Conservation (phyloP, 2,888 invertebrate species). For the Unio delphinus region DNA sequence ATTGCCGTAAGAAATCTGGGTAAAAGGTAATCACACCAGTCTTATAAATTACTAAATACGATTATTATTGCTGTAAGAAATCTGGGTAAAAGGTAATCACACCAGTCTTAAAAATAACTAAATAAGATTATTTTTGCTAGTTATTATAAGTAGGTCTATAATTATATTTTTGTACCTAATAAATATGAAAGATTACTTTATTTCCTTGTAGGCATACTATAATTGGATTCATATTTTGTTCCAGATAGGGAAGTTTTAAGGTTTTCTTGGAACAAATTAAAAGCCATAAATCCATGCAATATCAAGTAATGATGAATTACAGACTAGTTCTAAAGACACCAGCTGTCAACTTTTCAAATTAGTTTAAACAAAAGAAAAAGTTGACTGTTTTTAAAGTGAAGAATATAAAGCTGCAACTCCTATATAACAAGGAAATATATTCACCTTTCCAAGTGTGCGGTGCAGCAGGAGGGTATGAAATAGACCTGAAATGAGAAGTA, state of each 20-base stretch:
- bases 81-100: background rate
- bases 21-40: background rate
- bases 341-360: no score
- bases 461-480: constrained; percentile 74
- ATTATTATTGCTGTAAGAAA: background rate
- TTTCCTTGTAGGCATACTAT: background rate
- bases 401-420: background rate
- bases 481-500: constrained; percentile 62
- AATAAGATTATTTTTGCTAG: background rate
- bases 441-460: constrained; percentile 72
- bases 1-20: background rate
- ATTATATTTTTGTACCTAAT: background rate
- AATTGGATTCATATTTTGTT: no score
- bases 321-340: no score
- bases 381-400: background rate
- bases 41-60: background rate
- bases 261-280: no score
- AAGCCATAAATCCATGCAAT: no score
- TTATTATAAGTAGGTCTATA: background rate
- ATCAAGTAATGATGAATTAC: no score
- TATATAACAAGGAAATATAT: constrained; percentile 5
- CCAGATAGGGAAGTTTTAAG: no score
- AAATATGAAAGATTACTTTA: background rate
- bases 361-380: no score
- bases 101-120: background rate